Evolutionary conservation across 2,888 invertebrate species (phyloP).

Genomic region (Callyntrura sp.): DNA sequence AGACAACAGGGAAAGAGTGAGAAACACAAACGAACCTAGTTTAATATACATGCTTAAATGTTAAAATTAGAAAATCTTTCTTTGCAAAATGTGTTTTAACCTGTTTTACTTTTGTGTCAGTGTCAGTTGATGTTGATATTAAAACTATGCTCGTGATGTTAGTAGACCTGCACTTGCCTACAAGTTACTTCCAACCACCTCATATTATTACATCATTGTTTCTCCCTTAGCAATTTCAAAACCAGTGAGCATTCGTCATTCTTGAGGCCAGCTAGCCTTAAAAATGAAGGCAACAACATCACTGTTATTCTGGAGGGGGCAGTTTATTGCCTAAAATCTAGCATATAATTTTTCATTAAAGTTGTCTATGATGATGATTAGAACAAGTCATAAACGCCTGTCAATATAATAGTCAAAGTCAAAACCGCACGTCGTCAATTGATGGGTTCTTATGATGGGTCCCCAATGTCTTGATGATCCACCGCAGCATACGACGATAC

Average conservation of each 20-base stretch:
- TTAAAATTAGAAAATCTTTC: conserved; percentile 40
- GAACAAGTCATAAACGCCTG: too few species aligned
- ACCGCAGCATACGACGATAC: neutral
- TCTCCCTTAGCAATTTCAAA: neutral
- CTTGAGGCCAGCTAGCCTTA: neutral
- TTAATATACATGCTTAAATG: neutral
- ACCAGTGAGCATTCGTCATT: neutral
- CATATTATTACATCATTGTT: neutral
- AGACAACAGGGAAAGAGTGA: conserved; percentile 8
- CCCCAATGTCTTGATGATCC: neutral
- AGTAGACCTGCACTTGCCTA: neutral
- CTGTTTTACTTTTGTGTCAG: conserved; percentile 34
- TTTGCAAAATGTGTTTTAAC: conserved; percentile 3
- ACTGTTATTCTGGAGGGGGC: too few species aligned
- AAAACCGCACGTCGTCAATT: too few species aligned
- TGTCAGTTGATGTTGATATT: conserved; percentile 20
- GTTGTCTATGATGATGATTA: too few species aligned
- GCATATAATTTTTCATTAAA: too few species aligned
- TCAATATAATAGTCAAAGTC: too few species aligned
- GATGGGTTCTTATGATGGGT: too few species aligned
- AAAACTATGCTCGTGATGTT: neutral
- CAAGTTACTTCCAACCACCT: neutral
- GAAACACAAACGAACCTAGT: conserved; percentile 3
- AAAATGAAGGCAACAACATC: neutral
- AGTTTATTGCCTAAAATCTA: too few species aligned